Conservation (phyloP, 2,888 invertebrate genomes). For the Chloroclysta siterata region DNA sequence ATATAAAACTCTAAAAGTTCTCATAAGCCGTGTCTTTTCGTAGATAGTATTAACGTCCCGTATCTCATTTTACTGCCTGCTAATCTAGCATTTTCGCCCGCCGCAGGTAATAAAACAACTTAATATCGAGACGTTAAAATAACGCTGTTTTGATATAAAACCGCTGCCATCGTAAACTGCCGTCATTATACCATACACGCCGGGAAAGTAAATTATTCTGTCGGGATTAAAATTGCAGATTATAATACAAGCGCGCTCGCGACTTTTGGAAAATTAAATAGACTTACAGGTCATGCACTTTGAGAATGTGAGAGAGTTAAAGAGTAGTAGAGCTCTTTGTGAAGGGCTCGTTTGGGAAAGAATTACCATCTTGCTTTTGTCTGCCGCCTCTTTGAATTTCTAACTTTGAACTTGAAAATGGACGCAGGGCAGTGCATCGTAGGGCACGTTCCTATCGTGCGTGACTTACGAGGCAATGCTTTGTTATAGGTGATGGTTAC, state of each 20-base stretch:
- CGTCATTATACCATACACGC: conserved; percentile 19
- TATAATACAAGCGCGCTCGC: background rate
- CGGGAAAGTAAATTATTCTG: conserved; percentile 11
- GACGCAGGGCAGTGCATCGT: no score
- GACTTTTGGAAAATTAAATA: background rate
- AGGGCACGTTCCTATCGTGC: no score
- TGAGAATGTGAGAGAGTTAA: no score
- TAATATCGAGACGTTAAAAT: conserved; percentile 44
- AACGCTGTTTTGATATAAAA: conserved; percentile 44
- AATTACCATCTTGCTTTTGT: no score
- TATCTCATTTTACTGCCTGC: conserved; percentile 36
- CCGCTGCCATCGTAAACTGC: conserved; percentile 39
- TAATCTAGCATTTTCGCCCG: conserved; percentile 43
- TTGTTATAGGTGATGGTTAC: no score
- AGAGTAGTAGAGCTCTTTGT: no score
- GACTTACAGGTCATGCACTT: background rate
- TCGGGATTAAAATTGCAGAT: conserved; percentile 17
- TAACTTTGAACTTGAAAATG: no score
- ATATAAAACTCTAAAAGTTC: no score
- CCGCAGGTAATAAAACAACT: conserved; percentile 40
- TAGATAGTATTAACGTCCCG: conserved; percentile 16
- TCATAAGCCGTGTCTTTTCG: background rate
- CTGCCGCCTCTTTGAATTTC: no score
- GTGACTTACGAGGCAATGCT: no score
- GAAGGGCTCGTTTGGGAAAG: no score